A percentile compares a stretch with the other conserved stretches of the same genome.
phyloP scores from a whole-genome alignment of 2,888 invertebrate genomes.

The Onthophagus sagittarius region DNA sequence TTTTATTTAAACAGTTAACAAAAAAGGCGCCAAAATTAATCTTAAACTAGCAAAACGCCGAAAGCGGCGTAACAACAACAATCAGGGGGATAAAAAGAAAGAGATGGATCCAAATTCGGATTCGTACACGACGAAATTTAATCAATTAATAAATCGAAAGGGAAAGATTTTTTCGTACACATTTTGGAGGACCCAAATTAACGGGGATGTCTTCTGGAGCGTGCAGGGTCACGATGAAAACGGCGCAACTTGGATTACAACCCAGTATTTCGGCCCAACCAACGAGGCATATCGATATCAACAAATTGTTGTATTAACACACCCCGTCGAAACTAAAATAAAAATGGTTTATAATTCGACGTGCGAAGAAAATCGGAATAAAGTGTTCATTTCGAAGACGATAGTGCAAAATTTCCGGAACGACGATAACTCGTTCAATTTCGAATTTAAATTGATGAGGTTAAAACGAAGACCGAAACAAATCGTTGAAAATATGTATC shows the following conservation, averaged over 20 bases:
- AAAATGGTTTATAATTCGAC: constrained; percentile 42
- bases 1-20: background rate
- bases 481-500: constrained; percentile 19
- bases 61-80: constrained; percentile 9
- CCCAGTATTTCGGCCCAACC: constrained; percentile 42
- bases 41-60: constrained; percentile 13
- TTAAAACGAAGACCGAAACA: constrained; percentile 35
- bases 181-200: constrained; percentile 44
- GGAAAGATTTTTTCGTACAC: constrained; percentile 46
- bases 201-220: constrained; percentile 46
- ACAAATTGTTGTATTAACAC: constrained; percentile 42
- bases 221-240: constrained; percentile 41
- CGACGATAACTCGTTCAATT: constrained; percentile 40
- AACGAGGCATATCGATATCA: constrained; percentile 39
- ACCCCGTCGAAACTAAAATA: constrained; percentile 42
- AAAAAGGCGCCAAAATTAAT: constrained; percentile 2
- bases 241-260: constrained; percentile 41
- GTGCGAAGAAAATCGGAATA: constrained; percentile 40
- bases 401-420: constrained; percentile 43
- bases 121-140: constrained; percentile 40
- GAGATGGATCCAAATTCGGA: constrained; percentile 26
- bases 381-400: constrained; percentile 40
- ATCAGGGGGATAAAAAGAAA: constrained; percentile 15
- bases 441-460: constrained; percentile 41
- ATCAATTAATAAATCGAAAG: constrained; percentile 37